Base-by-base conservation (phyloP, 2,797 vertebrate genomes). In the Sebastes matsubarae region DNA sequence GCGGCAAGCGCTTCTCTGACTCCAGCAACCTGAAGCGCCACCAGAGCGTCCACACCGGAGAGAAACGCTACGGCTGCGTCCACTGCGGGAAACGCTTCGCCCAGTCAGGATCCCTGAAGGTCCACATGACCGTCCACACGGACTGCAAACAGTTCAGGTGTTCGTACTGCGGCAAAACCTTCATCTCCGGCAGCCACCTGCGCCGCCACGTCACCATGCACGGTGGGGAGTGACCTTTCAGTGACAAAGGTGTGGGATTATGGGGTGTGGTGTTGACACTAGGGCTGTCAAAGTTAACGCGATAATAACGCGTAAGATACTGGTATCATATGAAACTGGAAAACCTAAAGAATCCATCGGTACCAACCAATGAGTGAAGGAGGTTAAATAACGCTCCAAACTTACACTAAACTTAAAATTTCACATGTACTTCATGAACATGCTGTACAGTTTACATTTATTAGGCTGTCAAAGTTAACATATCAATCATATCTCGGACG, bases 21-120 rank as follows among this genome's bases (percentile, higher is more conserved):
- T 94, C 95, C 58, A 95, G 95, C 76, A 95, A 96, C 84, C 92
- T 96, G 7, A 95, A 95, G 4, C 93, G 95, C 24, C 95, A 96
- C 90, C 95, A 96, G 92, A 96, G 93, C 25, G 95, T 96, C 1
- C 95, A 96, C 90, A 96, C 95, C 0, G 95, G 95, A 0, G 95
- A 96, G 87, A 93, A 95, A 3, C 94, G 94, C n/a, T 96, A 95
- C 57, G 86, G 94, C 84, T 96, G 95, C 80, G 80, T 89, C 2
- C 94, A 94, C 91, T 96, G 95, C 7, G 94, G 95, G 2, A 96
- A 96, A 6, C 93, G 95, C 38, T 96, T 96, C 27, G 95, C 95
- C 8, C 94, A 95, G 86, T 95, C 94, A 0, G 93, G 94, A 0
- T 95, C 94, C 2, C 92, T 96, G 25, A 95, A 95, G 84, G 94